A percentile compares a stretch with the other conserved stretches of the same genome.
Evolutionary conservation across 2,797 vertebrate genomes (phyloP).

Genomic region (Phataginus tetradactyla): DNA sequence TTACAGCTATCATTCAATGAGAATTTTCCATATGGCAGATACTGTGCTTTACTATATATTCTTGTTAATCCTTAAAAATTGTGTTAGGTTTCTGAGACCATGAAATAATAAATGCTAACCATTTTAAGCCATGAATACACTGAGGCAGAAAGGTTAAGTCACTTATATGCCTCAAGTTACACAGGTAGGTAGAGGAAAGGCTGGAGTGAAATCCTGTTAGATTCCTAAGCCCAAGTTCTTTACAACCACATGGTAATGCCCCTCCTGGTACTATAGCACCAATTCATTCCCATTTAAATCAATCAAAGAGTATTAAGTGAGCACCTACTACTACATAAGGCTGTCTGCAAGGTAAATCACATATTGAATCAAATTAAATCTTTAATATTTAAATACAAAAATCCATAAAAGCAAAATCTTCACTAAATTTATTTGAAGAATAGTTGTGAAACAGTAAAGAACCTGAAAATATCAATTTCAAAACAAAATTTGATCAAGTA

Average conservation of each 20-base stretch:
- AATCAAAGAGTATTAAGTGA: background rate
- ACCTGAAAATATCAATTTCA: background rate
- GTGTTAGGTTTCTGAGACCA: background rate
- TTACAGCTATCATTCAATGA: background rate
- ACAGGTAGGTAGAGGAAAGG: background rate
- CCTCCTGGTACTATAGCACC: background rate
- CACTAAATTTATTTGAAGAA: background rate
- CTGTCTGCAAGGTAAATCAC: background rate
- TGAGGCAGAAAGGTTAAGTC: background rate
- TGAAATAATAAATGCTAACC: background rate
- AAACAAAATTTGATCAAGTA: background rate
- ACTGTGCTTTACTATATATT: background rate
- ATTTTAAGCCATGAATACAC: background rate
- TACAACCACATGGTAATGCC: background rate
- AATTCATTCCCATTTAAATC: background rate
- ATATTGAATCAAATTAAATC: background rate
- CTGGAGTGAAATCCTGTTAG: background rate
- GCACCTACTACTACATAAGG: background rate
- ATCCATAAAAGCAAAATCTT: background rate
- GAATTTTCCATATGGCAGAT: background rate
- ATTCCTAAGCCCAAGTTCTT: background rate
- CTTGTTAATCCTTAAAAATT: background rate
- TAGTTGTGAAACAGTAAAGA: background rate
- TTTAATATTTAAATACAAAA: background rate
- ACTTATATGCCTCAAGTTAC: background rate